A percentile compares a stretch with the other conserved stretches of the same genome.
Conservation (phyloP, 2,888 invertebrate species). For the Torymus texanus region DNA sequence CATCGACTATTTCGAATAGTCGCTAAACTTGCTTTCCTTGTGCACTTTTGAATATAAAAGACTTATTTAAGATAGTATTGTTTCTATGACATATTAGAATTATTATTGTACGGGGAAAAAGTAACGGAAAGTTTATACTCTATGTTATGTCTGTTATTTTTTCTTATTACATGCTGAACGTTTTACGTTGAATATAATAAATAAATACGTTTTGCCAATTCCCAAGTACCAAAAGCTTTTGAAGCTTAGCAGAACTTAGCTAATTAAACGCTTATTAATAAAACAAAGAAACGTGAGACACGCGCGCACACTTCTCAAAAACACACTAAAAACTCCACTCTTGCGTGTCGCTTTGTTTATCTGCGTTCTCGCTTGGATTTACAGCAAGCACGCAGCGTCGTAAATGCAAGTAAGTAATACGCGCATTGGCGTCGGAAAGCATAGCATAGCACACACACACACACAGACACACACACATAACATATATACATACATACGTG, state of each 20-base stretch:
- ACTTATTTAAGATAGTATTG: too few relatives aligned
- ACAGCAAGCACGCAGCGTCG: constrained; percentile 49
- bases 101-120: too few relatives aligned
- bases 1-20: too few relatives aligned
- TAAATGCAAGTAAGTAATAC: constrained; percentile 39
- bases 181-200: too few relatives aligned
- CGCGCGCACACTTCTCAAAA: constrained; percentile 8
- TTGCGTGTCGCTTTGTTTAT: constrained; percentile 6
- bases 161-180: too few relatives aligned
- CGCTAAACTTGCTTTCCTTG: too few relatives aligned
- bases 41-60: too few relatives aligned
- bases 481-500: constrained; percentile 32
- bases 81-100: too few relatives aligned
- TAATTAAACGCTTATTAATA: constrained; percentile 37
- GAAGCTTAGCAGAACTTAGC: neutral
- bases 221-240: neutral
- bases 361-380: constrained; percentile 13
- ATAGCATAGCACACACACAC: constrained; percentile 39
- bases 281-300: constrained; percentile 1
- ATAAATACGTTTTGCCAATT: too few relatives aligned
- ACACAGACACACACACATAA: constrained; percentile 27
- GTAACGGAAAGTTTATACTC: too few relatives aligned
- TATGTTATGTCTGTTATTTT: too few relatives aligned
- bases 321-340: constrained; percentile 19
- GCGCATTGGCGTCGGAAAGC: constrained; percentile 52